Conservation (phyloP, 2,113 vertebrate species). For the Bubo scandiacus region DNA sequence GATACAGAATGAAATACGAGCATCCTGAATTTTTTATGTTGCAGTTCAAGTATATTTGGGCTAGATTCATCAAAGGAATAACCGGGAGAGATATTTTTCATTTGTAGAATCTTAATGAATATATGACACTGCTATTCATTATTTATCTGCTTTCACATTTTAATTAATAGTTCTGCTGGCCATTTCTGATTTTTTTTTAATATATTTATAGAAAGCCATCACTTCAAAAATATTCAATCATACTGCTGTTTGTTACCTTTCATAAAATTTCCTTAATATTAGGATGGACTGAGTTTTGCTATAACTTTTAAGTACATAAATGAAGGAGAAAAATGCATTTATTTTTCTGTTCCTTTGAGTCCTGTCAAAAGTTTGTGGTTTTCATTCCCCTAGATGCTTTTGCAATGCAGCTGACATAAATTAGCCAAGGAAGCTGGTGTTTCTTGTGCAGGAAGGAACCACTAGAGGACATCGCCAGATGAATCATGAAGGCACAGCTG, state of each 20-base stretch:
- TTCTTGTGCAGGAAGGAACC: not conserved
- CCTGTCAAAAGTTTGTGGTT: not conserved
- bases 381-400: not conserved
- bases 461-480: slow-evolving; percentile 41
- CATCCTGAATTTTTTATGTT: slow-evolving; percentile 58
- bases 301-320: not conserved
- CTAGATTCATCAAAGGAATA: slow-evolving; percentile 65
- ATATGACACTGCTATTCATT: slow-evolving; percentile 25
- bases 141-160: slow-evolving; percentile 48
- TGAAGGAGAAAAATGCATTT: not conserved
- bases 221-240: not conserved
- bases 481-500: not conserved
- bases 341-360: not conserved
- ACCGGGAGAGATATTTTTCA: slow-evolving; percentile 57
- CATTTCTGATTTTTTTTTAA: not conserved
- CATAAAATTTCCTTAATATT: not conserved
- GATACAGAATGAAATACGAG: slow-evolving; percentile 43
- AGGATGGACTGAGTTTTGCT: not conserved
- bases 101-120: slow-evolving; percentile 63
- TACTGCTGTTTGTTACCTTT: not conserved
- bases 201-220: slow-evolving; percentile 26
- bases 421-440: not conserved
- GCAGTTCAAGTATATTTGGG: slow-evolving; percentile 64
- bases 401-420: not conserved
- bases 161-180: slow-evolving; percentile 47